Evolutionary conservation across 2,888 invertebrate species (phyloP).

Genomic region (Bimastos eiseni): DNA sequence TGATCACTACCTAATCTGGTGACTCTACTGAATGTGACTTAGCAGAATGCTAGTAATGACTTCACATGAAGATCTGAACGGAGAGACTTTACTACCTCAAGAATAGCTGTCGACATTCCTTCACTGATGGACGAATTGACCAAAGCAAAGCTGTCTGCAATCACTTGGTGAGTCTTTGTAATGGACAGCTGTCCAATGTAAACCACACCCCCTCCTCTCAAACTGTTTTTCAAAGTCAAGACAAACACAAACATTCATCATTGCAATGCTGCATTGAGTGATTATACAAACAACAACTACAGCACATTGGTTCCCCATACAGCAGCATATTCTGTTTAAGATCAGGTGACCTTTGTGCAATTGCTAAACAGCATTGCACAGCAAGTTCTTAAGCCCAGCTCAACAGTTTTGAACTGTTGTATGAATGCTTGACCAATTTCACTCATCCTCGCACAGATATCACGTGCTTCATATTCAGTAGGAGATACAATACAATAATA

Average conservation of each 20-base stretch:
- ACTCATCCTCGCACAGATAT: neutral
- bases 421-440: neutral
- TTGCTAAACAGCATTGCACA: neutral
- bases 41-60: neutral
- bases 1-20: neutral
- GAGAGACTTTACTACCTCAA: constrained; percentile 50
- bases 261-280: neutral
- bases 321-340: neutral
- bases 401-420: neutral
- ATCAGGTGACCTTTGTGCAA: too few relatives aligned
- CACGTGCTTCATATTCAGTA: neutral
- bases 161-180: constrained; percentile 49
- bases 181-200: constrained; percentile 36
- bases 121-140: constrained; percentile 59
- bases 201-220: constrained; percentile 37
- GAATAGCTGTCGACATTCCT: constrained; percentile 56
- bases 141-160: constrained; percentile 51
- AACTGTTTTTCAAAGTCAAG: constrained; percentile 22
- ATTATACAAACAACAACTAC: neutral
- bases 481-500: too few relatives aligned
- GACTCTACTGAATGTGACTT: neutral
- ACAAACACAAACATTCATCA: neutral
- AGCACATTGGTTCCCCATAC: neutral
- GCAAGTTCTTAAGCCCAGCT: too few relatives aligned
- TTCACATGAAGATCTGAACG: neutral